Evolutionary conservation across 2,797 vertebrate genomes (phyloP).

Genomic region (Tragelaphus eurycerus): DNA sequence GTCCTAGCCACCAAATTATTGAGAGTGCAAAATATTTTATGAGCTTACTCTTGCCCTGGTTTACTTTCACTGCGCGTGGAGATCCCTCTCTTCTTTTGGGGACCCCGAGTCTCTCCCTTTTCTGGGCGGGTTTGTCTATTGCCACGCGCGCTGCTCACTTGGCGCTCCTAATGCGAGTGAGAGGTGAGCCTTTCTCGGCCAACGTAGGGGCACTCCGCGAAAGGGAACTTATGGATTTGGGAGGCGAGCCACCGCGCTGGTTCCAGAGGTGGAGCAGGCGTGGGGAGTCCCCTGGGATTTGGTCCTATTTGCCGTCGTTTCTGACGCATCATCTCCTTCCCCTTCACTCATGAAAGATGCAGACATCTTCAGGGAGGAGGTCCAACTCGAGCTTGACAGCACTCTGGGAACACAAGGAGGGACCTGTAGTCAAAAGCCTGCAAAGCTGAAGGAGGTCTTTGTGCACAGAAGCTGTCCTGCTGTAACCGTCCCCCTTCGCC

Average conservation of each 20-base stretch:
- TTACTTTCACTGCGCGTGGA: neutral
- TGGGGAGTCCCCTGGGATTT: neutral
- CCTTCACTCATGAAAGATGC: neutral
- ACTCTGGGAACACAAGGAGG: constrained; percentile 45
- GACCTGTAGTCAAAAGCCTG: constrained; percentile 8
- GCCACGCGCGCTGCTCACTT: neutral
- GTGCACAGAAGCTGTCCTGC: neutral
- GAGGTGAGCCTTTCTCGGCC: accelerated
- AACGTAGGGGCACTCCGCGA: neutral
- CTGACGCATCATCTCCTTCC: constrained; percentile 8
- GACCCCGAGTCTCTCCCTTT: neutral
- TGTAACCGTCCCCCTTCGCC: neutral
- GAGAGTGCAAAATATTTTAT: neutral
- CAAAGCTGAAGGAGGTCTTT: constrained; percentile 37
- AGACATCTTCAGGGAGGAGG: constrained; percentile 10
- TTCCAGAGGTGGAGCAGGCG: neutral
- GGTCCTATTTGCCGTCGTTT: neutral
- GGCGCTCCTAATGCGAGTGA: neutral
- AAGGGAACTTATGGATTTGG: neutral
- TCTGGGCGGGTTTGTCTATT: neutral
- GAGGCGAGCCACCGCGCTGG: neutral
- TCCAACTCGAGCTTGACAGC: constrained; percentile 51
- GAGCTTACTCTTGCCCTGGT: neutral
- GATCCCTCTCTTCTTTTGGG: neutral
- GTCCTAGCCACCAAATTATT: neutral